Evolutionary conservation across 2,888 invertebrate genomes (phyloP).

Genomic region (Eupeodes latifasciatus): DNA sequence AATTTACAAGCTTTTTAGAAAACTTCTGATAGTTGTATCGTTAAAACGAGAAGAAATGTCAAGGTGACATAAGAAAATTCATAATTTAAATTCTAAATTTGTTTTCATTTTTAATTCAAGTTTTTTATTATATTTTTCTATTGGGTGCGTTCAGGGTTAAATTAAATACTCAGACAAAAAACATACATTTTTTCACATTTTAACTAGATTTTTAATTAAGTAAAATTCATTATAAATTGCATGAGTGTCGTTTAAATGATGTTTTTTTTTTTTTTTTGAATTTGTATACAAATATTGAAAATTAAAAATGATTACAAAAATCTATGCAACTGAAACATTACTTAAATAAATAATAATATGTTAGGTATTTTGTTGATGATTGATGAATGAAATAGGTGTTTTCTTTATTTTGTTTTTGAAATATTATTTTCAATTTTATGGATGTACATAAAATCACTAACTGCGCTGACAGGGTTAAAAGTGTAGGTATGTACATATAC

Average conservation of each 20-base stretch:
- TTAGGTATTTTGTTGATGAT: too few species aligned
- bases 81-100: constrained; percentile 16
- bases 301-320: not conserved
- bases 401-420: too few species aligned
- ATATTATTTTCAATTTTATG: too few species aligned
- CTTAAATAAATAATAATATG: too few species aligned
- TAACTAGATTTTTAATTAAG: constrained; percentile 52
- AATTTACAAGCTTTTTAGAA: constrained; percentile 38
- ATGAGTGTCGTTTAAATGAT: too few species aligned
- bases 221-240: constrained; percentile 2
- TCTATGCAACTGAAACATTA: too few species aligned
- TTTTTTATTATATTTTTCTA: not conserved
- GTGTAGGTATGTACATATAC: too few species aligned
- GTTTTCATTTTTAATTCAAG: not conserved
- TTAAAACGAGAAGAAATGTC: constrained; percentile 3
- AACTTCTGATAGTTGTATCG: constrained; percentile 2
- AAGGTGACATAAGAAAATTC: constrained; percentile 27
- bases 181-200: constrained; percentile 58
- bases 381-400: too few species aligned
- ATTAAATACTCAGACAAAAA: not conserved
- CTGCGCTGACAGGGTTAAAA: too few species aligned
- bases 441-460: too few species aligned
- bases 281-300: not conserved
- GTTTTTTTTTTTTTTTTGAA: not conserved
- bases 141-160: constrained; percentile 39